Evolutionary conservation across 2,888 invertebrate species (phyloP).

Genomic region (Chrysolina haemoptera): DNA sequence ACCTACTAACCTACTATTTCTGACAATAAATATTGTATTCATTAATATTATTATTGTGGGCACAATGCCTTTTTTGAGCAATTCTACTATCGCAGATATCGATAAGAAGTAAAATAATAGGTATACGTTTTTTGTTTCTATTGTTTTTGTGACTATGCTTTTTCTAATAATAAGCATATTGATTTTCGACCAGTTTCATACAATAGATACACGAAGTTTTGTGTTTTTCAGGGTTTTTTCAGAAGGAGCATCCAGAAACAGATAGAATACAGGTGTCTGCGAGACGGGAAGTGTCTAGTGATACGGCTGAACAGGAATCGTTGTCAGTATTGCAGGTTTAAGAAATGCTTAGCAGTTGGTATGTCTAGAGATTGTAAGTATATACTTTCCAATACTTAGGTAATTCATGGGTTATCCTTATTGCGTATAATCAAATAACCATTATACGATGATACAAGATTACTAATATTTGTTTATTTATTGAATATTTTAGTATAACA

Average conservation of each 20-base stretch:
- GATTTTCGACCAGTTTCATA: background rate
- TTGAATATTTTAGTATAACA: too few species aligned
- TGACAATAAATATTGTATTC: too few species aligned
- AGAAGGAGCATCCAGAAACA: conserved; percentile 96
- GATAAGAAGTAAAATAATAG: too few species aligned
- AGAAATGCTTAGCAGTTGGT: conserved; percentile 96
- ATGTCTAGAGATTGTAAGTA: conserved; percentile 98
- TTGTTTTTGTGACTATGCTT: too few species aligned
- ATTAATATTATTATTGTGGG: too few species aligned
- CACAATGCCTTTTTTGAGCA: too few species aligned
- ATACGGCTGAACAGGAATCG: conserved; percentile 94
- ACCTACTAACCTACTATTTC: too few species aligned
- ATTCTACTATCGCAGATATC: too few species aligned
- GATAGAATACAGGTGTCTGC: conserved; percentile 94
- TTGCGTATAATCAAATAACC: too few species aligned
- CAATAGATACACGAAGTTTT: background rate
- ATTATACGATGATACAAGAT: too few species aligned
- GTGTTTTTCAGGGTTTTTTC: conserved; percentile 87
- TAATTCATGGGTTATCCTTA: background rate
- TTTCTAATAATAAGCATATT: background rate
- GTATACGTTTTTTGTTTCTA: too few species aligned
- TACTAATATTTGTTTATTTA: too few species aligned
- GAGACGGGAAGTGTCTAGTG: conserved; percentile 95
- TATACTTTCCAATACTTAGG: background rate
- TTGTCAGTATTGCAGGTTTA: conserved; percentile 96